Base-by-base conservation (phyloP, 2,113 vertebrate genomes). In the Pterocles orientalis region DNA sequence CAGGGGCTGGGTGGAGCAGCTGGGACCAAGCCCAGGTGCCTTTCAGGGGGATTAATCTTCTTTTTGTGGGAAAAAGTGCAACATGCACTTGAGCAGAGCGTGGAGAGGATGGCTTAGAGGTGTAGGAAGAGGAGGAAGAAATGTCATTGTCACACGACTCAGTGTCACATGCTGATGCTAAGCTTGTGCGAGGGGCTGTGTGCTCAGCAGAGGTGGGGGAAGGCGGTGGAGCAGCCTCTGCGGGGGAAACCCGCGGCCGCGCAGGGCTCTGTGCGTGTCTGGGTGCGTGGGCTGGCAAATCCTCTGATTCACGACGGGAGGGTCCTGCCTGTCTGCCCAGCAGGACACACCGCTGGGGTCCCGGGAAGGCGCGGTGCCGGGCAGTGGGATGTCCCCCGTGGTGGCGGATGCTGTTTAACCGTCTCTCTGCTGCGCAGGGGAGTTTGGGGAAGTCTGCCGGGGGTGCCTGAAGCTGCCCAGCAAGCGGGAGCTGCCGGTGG, bases 401-500 rank as follows among this genome's bases (percentile, higher is more conserved):
- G 34, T 36, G 4, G 1, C 0, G 6, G 41, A 1, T 21, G 24
- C 12, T 43, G 12, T 51, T 19, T 58, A 34, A 76, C 69, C 45
- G 0, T 65, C n/a, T 61, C 86, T 92, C 26, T 89, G 60, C 64
- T 6, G 34, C 29, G 6, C 97, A 99, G 99, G 99, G 2, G 98
- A 99, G 86, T 99, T 99, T 57, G 99, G 99, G 31, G 99, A 99
- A 93, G 97, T 99, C 90, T 99, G 99, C 88, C 97, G 98, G 0
- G 99, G 99, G 5, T 99, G 98, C 92, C 97, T 99, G 96, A 99
- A 98, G 98, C 98, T 99, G 61, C 99, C 99, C 24, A 99, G 99
- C 95, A 99, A 98, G 95, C 96, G 99, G 1, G 99, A 99, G 96
- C 98, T 99, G 72, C 98, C 98, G 0, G 99, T 99, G 97, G 98